Evolutionary conservation across 2,113 vertebrate species (phyloP).

Genomic region (Hirundichthys speculiger): DNA sequence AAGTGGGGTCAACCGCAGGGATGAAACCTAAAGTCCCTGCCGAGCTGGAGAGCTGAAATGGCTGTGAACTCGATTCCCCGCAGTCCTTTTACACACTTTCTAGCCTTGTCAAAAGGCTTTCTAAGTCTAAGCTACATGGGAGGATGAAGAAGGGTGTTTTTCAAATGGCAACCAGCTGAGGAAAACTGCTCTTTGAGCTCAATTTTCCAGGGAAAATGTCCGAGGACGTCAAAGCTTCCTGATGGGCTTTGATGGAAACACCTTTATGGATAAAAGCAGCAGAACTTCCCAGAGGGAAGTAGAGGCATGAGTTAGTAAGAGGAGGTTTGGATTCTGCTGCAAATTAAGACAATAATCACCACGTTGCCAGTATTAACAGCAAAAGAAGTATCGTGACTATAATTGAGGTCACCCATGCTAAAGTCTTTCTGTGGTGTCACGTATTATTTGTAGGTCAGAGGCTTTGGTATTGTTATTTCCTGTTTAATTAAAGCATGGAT

Average conservation of each 20-base stretch:
- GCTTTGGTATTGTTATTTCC: no score
- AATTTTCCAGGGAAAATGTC: slow-evolving; percentile 17
- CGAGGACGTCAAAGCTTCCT: slow-evolving; percentile 14
- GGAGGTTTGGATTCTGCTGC: no score
- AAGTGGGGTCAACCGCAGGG: slow-evolving; percentile 10
- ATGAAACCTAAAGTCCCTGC: slow-evolving; percentile 14
- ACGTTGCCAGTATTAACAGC: no score
- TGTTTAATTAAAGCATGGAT: no score
- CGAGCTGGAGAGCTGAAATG: neutral
- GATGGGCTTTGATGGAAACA: slow-evolving; percentile 18
- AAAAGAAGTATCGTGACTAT: no score
- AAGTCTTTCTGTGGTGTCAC: no score
- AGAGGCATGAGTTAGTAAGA: neutral
- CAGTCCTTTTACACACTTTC: neutral
- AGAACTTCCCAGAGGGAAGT: slow-evolving; percentile 37
- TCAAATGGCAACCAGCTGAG: slow-evolving; percentile 23
- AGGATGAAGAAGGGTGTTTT: neutral
- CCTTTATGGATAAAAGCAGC: slow-evolving; percentile 7
- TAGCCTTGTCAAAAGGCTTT: slow-evolving; percentile 12
- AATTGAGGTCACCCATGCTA: no score
- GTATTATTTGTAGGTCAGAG: no score
- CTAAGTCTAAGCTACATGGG: slow-evolving; percentile 5
- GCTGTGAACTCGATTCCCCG: slow-evolving; percentile 10
- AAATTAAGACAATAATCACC: no score
- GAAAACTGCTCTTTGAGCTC: slow-evolving; percentile 22